Evolutionary conservation across 2,888 invertebrate genomes (phyloP).

Genomic region (Aphrophora alni): DNA sequence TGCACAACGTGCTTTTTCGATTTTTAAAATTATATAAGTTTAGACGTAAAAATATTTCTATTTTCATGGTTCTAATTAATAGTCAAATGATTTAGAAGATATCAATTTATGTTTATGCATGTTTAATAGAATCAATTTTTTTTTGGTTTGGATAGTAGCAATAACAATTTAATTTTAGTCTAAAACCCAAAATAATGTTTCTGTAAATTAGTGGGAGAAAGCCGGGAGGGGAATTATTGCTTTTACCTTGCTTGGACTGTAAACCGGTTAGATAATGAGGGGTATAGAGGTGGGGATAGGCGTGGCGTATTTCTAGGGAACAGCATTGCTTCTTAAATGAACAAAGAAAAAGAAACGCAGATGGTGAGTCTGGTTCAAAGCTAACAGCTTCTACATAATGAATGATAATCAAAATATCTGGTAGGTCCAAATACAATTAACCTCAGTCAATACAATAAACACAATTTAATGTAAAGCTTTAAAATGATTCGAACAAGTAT

Average conservation of each 20-base stretch:
- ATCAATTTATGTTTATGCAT: too few species aligned
- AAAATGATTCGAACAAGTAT: background rate
- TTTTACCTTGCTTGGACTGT: background rate
- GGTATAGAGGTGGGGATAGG: background rate
- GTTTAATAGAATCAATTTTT: too few species aligned
- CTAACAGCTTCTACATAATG: slow-evolving; percentile 33
- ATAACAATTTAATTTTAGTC: background rate
- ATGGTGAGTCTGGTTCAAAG: background rate
- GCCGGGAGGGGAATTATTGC: background rate
- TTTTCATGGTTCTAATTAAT: too few species aligned
- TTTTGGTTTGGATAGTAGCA: too few species aligned
- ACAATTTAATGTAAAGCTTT: background rate
- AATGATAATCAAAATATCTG: slow-evolving; percentile 35
- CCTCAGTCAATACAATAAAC: background rate
- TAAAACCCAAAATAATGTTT: background rate
- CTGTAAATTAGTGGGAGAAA: background rate
- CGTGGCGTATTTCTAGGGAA: background rate
- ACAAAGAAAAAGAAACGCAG: background rate
- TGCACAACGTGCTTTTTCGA: too few species aligned
- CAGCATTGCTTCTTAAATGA: background rate
- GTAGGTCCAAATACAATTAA: slow-evolving; percentile 31
- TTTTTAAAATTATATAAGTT: too few species aligned
- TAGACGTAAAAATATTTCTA: too few species aligned
- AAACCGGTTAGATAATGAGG: background rate
- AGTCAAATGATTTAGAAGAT: too few species aligned